phyloP scores from a whole-genome alignment of 2,888 invertebrate species.

The Lydus trimaculatus region DNA sequence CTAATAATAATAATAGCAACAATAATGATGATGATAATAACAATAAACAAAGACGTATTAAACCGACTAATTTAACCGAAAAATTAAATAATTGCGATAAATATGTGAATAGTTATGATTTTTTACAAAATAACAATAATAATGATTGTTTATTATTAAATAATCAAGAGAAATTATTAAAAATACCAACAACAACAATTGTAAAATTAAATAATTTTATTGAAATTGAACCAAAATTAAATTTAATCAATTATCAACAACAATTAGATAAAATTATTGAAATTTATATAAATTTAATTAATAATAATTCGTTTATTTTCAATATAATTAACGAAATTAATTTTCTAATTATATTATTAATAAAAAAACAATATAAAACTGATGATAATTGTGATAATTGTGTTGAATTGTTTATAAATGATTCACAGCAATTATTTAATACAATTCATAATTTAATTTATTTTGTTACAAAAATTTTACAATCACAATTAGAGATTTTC shows the following conservation, averaged over 20 bases:
- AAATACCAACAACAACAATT: slow-evolving; percentile 43
- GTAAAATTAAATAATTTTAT: slow-evolving; percentile 48
- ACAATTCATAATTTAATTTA: slow-evolving; percentile 76
- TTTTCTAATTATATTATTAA: slow-evolving; percentile 71
- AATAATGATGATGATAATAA: slow-evolving; percentile 23
- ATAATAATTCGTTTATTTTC: slow-evolving; percentile 67
- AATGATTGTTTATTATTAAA: slow-evolving; percentile 18
- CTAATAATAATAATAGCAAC: slow-evolving; percentile 6
- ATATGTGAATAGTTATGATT: slow-evolving; percentile 50
- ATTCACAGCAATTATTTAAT: slow-evolving; percentile 55
- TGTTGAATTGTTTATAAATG: slow-evolving; percentile 11
- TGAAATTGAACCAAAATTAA: slow-evolving; percentile 59
- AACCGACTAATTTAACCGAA: slow-evolving; percentile 62
- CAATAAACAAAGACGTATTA: slow-evolving; percentile 59
- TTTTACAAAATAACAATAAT: slow-evolving; percentile 38
- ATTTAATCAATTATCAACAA: slow-evolving; percentile 62
- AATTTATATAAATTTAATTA: slow-evolving; percentile 68
- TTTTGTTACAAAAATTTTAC: slow-evolving; percentile 74
- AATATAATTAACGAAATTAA: slow-evolving; percentile 74
- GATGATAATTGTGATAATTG: slow-evolving; percentile 27
- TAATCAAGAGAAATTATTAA: not conserved
- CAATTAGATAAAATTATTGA: slow-evolving; percentile 65
- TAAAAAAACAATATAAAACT: slow-evolving; percentile 62
- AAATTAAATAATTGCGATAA: slow-evolving; percentile 38
- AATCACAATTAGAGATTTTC: slow-evolving; percentile 60